A percentile compares a stretch with the other conserved stretches of the same genome.
These are phyloP conservation scores for Helogale parvula DNA, from an alignment of 2,113 vertebrate genomes.

Conservation along the genomic window DNA sequence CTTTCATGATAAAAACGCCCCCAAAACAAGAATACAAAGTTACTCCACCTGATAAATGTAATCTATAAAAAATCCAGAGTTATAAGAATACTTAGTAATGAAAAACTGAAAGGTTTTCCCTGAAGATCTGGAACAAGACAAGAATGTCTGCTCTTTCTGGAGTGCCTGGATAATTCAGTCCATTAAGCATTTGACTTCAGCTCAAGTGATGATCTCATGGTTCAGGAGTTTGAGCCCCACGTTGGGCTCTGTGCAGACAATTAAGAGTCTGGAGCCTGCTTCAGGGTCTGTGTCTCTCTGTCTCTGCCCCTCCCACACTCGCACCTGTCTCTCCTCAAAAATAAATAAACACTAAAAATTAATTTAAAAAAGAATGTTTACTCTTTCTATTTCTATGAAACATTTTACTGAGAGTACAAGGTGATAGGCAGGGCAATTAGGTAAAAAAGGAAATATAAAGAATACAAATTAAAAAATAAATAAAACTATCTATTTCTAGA, in stretches of 20 bases:
- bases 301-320: too few species aligned
- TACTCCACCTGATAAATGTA: neutral
- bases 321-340: too few species aligned
- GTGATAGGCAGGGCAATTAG: neutral
- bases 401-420: neutral
- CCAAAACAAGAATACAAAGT: neutral
- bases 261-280: too few species aligned
- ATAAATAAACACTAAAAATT: too few species aligned
- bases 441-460: neutral
- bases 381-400: neutral
- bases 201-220: too few species aligned
- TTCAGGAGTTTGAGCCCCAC: too few species aligned
- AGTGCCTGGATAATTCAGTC: too few species aligned
- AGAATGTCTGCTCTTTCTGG: neutral
- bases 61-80: neutral
- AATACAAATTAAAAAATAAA: neutral
- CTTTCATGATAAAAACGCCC: neutral
- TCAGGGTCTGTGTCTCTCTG: too few species aligned
- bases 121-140: neutral
- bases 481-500: neutral
- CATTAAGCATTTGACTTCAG: too few species aligned
- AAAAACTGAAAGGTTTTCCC: neutral
- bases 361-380: neutral
- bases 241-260: too few species aligned
- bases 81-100: neutral